phyloP scores from a whole-genome alignment of 1,140 invertebrate species.

The Pogonomyrmex barbatus region DNA sequence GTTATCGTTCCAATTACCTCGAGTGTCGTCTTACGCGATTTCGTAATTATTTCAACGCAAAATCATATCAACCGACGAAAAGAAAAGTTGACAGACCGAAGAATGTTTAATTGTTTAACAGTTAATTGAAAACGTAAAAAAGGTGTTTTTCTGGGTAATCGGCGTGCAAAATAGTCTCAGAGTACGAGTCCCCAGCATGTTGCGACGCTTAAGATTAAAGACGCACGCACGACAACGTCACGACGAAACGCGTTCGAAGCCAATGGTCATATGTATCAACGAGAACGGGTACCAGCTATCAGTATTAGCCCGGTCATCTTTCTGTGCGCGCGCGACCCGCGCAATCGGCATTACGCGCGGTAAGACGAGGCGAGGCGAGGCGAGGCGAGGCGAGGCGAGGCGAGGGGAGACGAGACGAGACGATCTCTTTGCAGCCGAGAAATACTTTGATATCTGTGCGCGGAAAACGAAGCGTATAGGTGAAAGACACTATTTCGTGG shows the following conservation, averaged over 20 bases:
- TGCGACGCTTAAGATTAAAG: neutral
- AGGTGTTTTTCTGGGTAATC: neutral
- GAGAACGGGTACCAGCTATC: slow-evolving; percentile 74
- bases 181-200: neutral
- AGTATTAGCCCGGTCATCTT: slow-evolving; percentile 79
- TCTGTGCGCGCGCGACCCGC: slow-evolving; percentile 55
- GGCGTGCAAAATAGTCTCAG: neutral
- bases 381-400: no score
- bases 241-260: slow-evolving; percentile 58
- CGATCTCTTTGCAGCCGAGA: slow-evolving; percentile 38
- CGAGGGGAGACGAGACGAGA: neutral
- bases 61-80: no score
- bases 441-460: neutral
- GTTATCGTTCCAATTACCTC: neutral
- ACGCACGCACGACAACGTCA: slow-evolving; percentile 25
- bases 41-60: neutral
- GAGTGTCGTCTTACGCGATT: neutral
- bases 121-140: neutral
- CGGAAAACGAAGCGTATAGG: neutral
- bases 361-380: neutral
- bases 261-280: slow-evolving; percentile 68
- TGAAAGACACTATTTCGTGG: neutral
- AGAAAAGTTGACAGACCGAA: neutral
- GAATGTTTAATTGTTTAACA: neutral
- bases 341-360: slow-evolving; percentile 34